Evolutionary conservation across 2,113 vertebrate genomes (phyloP).

Genomic region (Pseudonaja textilis): DNA sequence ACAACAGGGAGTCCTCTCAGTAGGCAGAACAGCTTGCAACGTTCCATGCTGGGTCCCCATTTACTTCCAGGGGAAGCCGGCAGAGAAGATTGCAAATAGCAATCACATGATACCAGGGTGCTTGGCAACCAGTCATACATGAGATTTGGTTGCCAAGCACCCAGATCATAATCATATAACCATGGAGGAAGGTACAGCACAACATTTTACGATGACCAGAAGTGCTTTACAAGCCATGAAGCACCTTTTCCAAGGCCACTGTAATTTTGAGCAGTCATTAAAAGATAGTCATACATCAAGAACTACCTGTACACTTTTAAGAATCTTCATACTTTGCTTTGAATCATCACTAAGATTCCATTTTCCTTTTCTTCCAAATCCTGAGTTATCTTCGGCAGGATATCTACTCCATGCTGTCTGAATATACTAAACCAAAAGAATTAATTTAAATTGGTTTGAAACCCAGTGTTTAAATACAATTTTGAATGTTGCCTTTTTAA

Average conservation of each 20-base stretch:
- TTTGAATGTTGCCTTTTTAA: neutral
- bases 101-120: neutral
- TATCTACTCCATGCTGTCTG: neutral
- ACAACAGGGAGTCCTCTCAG: neutral
- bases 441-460: neutral
- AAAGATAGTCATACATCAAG: neutral
- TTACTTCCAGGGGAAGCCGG: neutral
- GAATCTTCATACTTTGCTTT: conserved; percentile 4
- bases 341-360: conserved; percentile 11
- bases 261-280: neutral
- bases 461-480: neutral
- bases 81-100: neutral
- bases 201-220: neutral
- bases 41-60: neutral
- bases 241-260: neutral
- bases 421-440: conserved; percentile 1
- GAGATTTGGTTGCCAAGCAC: neutral
- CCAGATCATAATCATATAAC: neutral
- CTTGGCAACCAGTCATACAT: neutral
- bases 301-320: neutral
- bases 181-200: neutral
- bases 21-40: neutral
- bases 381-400: neutral
- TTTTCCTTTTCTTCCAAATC: neutral
- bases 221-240: neutral